phyloP scores from a whole-genome alignment of 2,888 invertebrate genomes.

The Hypercompe scribonia region DNA sequence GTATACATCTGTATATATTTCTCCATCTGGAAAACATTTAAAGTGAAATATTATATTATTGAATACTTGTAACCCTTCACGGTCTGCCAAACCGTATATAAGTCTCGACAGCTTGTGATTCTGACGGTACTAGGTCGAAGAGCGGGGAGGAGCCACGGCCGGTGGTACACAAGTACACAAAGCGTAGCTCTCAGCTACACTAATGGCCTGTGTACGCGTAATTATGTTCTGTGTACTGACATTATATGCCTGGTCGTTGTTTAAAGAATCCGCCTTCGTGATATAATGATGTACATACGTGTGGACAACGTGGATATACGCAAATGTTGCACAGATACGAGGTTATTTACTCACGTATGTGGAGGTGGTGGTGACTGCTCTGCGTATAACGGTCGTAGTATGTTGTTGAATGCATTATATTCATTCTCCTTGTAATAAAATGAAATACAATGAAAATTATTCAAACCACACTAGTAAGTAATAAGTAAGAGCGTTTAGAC shows the following conservation, averaged over 20 bases:
- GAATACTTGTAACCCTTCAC: neutral
- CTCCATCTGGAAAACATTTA: too few species aligned
- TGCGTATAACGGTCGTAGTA: neutral
- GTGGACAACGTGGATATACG: neutral
- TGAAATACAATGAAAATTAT: too few species aligned
- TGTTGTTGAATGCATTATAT: neutral
- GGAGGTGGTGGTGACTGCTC: neutral
- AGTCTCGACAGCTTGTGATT: conserved; percentile 11
- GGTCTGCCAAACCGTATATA: neutral
- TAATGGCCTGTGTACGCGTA: neutral
- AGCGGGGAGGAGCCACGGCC: conserved; percentile 12
- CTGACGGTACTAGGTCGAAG: conserved; percentile 40
- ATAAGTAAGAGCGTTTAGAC: too few species aligned
- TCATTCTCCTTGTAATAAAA: neutral
- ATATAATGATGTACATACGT: neutral
- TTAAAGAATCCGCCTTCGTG: neutral
- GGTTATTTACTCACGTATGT: neutral
- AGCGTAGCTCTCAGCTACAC: neutral
- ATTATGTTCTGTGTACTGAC: conserved; percentile 1
- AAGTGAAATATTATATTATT: neutral
- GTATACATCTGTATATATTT: too few species aligned
- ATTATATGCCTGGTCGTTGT: conserved; percentile 12
- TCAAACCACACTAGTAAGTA: too few species aligned
- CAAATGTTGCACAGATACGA: neutral
- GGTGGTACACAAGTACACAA: neutral